Base-by-base conservation (phyloP, 2,888 invertebrate species). In the Agrochola circellaris region DNA sequence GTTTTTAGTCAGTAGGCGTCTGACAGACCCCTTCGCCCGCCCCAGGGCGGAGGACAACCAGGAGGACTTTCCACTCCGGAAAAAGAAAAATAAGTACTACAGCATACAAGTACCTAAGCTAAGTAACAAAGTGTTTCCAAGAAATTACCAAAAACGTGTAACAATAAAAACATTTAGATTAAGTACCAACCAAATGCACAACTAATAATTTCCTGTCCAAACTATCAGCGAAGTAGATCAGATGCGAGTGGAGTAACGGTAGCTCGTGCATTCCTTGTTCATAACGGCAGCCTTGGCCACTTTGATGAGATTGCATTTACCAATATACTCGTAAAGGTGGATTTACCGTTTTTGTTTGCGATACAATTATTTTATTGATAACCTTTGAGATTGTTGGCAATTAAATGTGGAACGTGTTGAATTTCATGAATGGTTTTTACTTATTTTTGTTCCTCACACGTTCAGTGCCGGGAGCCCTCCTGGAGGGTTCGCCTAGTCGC, bases 171-270 rank as follows among this genome's bases (percentile, higher is more conserved):
- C 30, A 38, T 72, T 79, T 56, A 62, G 26, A 78, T 81, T 75
- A 76, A 72, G 71, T 64, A 70, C n/a, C 17, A 67, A 76, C 6
- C 70, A 81, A 85, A 86, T 85, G 74, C 80, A 82, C 67, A 78
- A 81, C 76, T 72, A 88, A 86, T 86, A 84, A 89, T 88, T 91
- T 90, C 89, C 88, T 90, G 80, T 85, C 87, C 74, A 87, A 89
- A 89, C 87, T 89, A 90, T 91, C 89, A 86, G 75, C 73, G 82
- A 91, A 91, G 89, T 93, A 90, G 91, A 91, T 91, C 91, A 89
- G 89, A 88, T 89, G 84, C 79, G 75, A 87, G 87, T 80, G 81
- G 79, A 84, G 88, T 93, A 93, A 93, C 93, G 91, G 93, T 91
- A 75, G 73, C 74, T 75, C 70, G 75, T 89, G 88, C 91, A 91